Evolutionary conservation across 2,113 vertebrate species (phyloP).

Genomic region (Cochlearius cochlearius): DNA sequence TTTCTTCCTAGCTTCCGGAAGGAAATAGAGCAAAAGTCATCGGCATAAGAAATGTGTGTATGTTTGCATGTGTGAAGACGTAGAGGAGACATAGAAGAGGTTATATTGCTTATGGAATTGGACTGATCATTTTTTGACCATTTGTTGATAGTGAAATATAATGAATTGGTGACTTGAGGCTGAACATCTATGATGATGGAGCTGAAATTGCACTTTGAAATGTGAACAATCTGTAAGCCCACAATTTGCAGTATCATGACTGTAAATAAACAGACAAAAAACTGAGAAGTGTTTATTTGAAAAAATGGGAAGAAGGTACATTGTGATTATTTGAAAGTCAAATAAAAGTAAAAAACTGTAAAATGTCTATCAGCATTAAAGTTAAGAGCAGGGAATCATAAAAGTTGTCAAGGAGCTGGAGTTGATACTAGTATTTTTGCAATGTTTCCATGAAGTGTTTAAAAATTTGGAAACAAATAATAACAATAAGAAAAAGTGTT

Average conservation of each 20-base stretch:
- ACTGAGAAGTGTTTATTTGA: not conserved
- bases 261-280: not conserved
- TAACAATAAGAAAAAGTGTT: not conserved
- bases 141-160: not conserved
- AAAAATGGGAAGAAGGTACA: not conserved
- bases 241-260: not conserved
- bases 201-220: not conserved
- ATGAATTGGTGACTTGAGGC: not conserved
- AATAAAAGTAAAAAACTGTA: not conserved
- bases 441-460: not conserved
- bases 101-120: not conserved
- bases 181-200: not conserved
- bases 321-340: not conserved
- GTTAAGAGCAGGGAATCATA: not conserved
- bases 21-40: not conserved
- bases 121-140: not conserved
- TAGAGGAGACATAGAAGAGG: not conserved
- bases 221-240: not conserved
- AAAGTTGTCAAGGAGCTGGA: not conserved
- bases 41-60: not conserved
- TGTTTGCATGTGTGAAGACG: rapidly evolving
- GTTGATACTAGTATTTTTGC: not conserved
- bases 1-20: not conserved
- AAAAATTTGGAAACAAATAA: not conserved
- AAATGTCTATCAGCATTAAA: not conserved